Conservation (phyloP, 2,888 invertebrate genomes). For the Biston betularia region DNA sequence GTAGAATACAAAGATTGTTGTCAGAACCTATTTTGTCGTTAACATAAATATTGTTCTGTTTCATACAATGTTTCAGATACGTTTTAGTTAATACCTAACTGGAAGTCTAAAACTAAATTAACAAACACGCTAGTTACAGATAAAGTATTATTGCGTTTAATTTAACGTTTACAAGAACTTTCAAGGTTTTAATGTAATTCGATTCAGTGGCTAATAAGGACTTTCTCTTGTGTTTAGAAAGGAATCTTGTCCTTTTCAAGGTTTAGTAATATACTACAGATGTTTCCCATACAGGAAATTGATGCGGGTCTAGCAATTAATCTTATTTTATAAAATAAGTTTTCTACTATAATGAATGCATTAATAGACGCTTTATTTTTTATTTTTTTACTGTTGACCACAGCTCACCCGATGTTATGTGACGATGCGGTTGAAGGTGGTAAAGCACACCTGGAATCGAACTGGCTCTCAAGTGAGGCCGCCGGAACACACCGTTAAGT, state of each 20-base stretch:
- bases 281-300: conserved; percentile 38
- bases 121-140: not conserved
- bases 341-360: not conserved
- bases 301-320: conserved; percentile 25
- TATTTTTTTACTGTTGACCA: no score
- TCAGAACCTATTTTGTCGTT: conserved; percentile 8
- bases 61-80: not conserved
- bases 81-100: not conserved
- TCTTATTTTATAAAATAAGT: not conserved
- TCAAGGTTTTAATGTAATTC: not conserved
- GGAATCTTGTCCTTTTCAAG: conserved; percentile 28
- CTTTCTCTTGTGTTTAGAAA: conserved; percentile 32
- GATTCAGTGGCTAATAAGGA: conserved; percentile 11
- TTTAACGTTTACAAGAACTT: not conserved
- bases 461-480: no score
- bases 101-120: not conserved
- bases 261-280: conserved; percentile 25
- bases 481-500: no score
- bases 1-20: conserved; percentile 15
- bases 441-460: no score
- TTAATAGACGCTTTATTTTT: not conserved
- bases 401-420: no score
- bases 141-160: not conserved
- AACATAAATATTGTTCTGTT: not conserved
- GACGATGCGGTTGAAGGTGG: no score